Conservation (phyloP, 2,113 vertebrate species). For the Phalacrocorax carbo region DNA sequence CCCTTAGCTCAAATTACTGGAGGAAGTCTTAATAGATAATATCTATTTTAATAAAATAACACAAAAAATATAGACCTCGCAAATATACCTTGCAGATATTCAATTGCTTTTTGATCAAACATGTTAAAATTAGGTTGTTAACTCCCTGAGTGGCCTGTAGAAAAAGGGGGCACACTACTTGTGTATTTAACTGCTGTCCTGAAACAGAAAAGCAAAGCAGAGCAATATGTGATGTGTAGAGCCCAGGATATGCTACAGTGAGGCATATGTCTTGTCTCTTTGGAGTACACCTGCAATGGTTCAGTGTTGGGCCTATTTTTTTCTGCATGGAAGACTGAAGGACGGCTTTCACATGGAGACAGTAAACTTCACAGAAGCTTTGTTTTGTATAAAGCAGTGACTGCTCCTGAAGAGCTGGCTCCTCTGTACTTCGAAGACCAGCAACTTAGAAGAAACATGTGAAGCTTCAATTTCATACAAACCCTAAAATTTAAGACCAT, state of each 20-base stretch:
- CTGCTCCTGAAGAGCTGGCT: background rate
- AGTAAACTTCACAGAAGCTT: background rate
- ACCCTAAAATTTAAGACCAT: background rate
- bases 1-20: background rate
- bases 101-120: background rate
- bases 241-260: background rate
- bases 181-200: background rate
- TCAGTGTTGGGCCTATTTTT: background rate
- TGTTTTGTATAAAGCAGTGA: background rate
- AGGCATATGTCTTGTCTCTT: background rate
- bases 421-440: background rate
- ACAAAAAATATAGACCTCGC: background rate
- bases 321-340: background rate
- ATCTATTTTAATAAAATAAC: background rate
- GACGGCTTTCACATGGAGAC: background rate
- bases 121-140: background rate
- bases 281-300: background rate
- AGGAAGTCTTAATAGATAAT: background rate
- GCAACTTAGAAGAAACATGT: background rate
- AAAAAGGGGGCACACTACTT: background rate
- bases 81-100: background rate
- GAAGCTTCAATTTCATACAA: background rate
- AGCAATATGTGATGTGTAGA: background rate
- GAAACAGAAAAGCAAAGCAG: background rate
- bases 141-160: background rate